A percentile compares a stretch with the other conserved stretches of the same genome.
Conservation (phyloP, 2,113 vertebrate species). For the Thomomys bottae region DNA sequence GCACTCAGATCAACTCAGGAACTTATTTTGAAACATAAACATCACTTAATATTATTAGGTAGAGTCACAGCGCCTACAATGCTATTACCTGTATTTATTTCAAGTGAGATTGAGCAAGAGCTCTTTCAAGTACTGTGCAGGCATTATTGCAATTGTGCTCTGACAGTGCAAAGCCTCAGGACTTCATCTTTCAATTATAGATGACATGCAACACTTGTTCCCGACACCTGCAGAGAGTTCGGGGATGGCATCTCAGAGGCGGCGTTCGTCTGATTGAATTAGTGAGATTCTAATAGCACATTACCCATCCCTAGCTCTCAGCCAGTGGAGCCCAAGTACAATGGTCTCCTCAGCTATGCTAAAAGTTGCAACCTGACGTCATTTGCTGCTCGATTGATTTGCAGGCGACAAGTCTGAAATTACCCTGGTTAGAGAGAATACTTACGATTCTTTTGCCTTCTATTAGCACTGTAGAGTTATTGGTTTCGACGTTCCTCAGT, state of each 20-base stretch:
- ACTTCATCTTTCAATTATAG: slow-evolving; percentile 78
- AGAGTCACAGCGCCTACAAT: not conserved
- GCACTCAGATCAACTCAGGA: not conserved
- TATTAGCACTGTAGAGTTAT: slow-evolving; percentile 91
- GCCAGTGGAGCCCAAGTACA: slow-evolving; percentile 57
- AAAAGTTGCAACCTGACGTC: slow-evolving; percentile 70
- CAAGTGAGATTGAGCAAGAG: not conserved
- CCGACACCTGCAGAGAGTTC: slow-evolving; percentile 74
- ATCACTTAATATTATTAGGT: not conserved
- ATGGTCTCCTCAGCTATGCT: slow-evolving; percentile 64
- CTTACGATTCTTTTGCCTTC: slow-evolving; percentile 98
- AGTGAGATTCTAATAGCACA: slow-evolving; percentile 75
- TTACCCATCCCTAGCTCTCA: slow-evolving; percentile 67
- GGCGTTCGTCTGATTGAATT: slow-evolving; percentile 76
- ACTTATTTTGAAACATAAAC: not conserved
- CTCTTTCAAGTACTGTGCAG: slow-evolving; percentile 3
- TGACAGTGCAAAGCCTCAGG: slow-evolving; percentile 61
- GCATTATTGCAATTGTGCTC: slow-evolving; percentile 61
- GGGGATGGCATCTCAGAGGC: slow-evolving; percentile 44
- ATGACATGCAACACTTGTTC: slow-evolving; percentile 75
- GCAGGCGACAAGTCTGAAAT: slow-evolving; percentile 64
- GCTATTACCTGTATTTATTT: not conserved
- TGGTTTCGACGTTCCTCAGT: slow-evolving; percentile 91
- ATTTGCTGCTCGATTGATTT: slow-evolving; percentile 83
- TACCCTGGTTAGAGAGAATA: slow-evolving; percentile 80